Evolutionary conservation across 1,140 invertebrate genomes (phyloP), one percentile per base, ranked within the genome.

Genomic region (Tachypleus tridentatus): DNA sequence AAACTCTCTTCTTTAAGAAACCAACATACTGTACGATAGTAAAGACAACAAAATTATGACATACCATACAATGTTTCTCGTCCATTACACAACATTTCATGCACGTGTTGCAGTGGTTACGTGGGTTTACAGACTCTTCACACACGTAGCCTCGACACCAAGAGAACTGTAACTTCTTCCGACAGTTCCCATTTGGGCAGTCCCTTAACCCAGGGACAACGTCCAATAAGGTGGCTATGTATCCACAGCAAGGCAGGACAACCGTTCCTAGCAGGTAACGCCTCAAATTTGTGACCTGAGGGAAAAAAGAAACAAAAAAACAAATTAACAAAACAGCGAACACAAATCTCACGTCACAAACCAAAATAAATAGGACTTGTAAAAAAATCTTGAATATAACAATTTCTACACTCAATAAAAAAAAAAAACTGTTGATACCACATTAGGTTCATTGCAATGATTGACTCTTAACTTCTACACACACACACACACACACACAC

Each of bases 91-190:
- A 59, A 29, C 66, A 67, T 7, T 64, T 56, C 0, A 60, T 63
- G 51, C 66, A 67, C 51, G 62, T 59, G 9, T 58, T 64, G 10
- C 66, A 67, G 7, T 67, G 66, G 48, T 67, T 67, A 51, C 66
- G 64, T 2, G 63, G 66, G 10, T 67, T 67, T 8, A 59, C 49
- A 47, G 64, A 63, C 9, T 62, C 56, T 8, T 59, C 57, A 11
- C 63, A 61, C 4, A 67, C 49, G 9, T 64, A 50, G n/a, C 47
- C 59, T 10, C 50, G 50, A 51, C 66, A 67, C 66, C 66, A 67
- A 5, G 66, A 67, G 57, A 58, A 67, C n/a, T 67, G 58, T 3
- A 67, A 8, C 3, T 11, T 29, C 4, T 10, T 58, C n/a, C 62
- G 59, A 52, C 66, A 67, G 8, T 64, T 50, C 0, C 52, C 29